A percentile compares a stretch with the other conserved stretches of the same genome.
These are phyloP conservation scores for Numenius arquata DNA, from an alignment of 2,113 vertebrate genomes.

Conservation along the genomic window DNA sequence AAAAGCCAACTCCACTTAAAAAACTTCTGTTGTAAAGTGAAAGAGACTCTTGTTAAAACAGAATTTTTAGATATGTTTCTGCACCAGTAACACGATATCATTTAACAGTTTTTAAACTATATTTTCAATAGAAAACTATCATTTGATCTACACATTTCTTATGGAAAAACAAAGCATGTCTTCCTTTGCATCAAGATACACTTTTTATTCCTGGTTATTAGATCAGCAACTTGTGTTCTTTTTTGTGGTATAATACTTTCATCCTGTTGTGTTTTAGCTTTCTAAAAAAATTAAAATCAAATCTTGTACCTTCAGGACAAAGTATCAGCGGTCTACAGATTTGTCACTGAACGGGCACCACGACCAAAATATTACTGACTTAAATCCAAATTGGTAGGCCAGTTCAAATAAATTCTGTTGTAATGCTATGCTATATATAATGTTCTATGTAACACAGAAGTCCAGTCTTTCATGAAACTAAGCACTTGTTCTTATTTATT, in stretches of 20 bases:
- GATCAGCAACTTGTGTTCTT: neutral
- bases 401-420: neutral
- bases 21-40: neutral
- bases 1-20: neutral
- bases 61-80: neutral
- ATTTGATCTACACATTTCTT: neutral
- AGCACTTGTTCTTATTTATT: neutral
- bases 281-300: neutral
- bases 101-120: neutral
- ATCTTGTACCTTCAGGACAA: neutral
- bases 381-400: neutral
- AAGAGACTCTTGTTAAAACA: neutral
- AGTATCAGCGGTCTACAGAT: neutral
- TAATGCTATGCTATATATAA: neutral
- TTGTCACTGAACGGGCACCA: neutral
- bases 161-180: neutral
- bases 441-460: neutral
- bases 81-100: neutral
- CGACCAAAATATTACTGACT: neutral
- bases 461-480: neutral
- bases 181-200: neutral
- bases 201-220: neutral
- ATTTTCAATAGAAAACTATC: neutral
- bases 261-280: neutral
- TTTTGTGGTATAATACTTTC: neutral